Conservation (phyloP, 1,140 invertebrate genomes). For the Magallana gigas region DNA sequence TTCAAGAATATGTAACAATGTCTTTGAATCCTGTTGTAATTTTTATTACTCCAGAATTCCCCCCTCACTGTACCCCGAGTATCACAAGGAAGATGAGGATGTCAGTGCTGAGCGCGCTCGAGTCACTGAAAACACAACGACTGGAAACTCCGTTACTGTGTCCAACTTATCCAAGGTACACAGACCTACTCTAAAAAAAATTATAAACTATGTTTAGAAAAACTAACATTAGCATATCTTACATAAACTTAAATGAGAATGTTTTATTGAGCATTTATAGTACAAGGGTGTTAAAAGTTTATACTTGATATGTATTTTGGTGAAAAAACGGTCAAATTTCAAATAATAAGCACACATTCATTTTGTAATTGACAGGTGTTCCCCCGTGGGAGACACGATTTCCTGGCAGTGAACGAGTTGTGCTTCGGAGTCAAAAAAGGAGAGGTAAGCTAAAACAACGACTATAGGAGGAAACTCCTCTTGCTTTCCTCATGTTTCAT, state of each 20-base stretch:
- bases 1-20: too few relatives aligned
- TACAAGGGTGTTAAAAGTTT: too few relatives aligned
- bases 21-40: neutral
- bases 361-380: neutral
- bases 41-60: slow-evolving; percentile 46
- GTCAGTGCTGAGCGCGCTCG: slow-evolving; percentile 68
- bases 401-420: slow-evolving; percentile 85
- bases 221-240: too few relatives aligned
- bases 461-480: neutral
- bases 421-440: slow-evolving; percentile 86
- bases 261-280: too few relatives aligned
- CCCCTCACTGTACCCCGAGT: slow-evolving; percentile 30
- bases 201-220: too few relatives aligned
- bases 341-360: too few relatives aligned
- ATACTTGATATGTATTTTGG: too few relatives aligned
- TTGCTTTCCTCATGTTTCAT: neutral
- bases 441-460: slow-evolving; percentile 73
- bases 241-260: too few relatives aligned
- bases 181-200: too few relatives aligned
- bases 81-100: slow-evolving; percentile 69
- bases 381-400: neutral
- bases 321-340: too few relatives aligned
- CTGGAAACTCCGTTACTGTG: slow-evolving; percentile 67
- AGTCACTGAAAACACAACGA: slow-evolving; percentile 57
- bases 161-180: slow-evolving; percentile 72